phyloP scores from a whole-genome alignment of 2,888 invertebrate species.

The Volucella zonaria region DNA sequence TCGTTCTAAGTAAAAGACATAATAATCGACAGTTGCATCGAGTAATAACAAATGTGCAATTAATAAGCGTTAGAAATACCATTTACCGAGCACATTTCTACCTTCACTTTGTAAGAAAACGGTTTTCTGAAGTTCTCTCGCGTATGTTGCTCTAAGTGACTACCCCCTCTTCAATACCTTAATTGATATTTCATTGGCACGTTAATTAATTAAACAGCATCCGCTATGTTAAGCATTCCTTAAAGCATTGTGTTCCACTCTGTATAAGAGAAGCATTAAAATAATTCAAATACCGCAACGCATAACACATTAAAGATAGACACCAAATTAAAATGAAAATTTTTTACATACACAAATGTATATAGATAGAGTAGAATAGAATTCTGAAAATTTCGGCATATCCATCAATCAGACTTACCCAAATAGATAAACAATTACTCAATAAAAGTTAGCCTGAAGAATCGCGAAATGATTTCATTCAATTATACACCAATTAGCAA shows the following conservation, averaged over 20 bases:
- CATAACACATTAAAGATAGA: slow-evolving; percentile 45
- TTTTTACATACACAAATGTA: slow-evolving; percentile 31
- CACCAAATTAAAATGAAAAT: slow-evolving; percentile 30
- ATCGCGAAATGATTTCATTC: slow-evolving; percentile 71
- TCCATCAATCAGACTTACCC: slow-evolving; percentile 70
- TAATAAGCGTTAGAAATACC: no score
- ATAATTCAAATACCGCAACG: slow-evolving; percentile 55
- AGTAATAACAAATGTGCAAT: no score
- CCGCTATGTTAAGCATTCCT: slow-evolving; percentile 30
- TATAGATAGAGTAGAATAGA: slow-evolving; percentile 31
- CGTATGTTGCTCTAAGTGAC: not conserved
- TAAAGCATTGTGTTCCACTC: slow-evolving; percentile 28
- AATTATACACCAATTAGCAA: slow-evolving; percentile 73
- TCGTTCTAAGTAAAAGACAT: no score
- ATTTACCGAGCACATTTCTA: no score
- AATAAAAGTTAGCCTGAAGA: slow-evolving; percentile 63
- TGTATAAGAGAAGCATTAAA: slow-evolving; percentile 10
- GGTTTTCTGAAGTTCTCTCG: not conserved
- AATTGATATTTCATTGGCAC: slow-evolving; percentile 48
- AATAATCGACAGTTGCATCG: no score
- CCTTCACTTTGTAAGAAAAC: no score
- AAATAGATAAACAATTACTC: slow-evolving; percentile 73
- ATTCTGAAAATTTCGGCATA: slow-evolving; percentile 64
- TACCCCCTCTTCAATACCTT: slow-evolving; percentile 18
- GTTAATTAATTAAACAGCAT: slow-evolving; percentile 55